Base-by-base conservation (phyloP, 1,140 invertebrate species). In the Hyles vespertilio region DNA sequence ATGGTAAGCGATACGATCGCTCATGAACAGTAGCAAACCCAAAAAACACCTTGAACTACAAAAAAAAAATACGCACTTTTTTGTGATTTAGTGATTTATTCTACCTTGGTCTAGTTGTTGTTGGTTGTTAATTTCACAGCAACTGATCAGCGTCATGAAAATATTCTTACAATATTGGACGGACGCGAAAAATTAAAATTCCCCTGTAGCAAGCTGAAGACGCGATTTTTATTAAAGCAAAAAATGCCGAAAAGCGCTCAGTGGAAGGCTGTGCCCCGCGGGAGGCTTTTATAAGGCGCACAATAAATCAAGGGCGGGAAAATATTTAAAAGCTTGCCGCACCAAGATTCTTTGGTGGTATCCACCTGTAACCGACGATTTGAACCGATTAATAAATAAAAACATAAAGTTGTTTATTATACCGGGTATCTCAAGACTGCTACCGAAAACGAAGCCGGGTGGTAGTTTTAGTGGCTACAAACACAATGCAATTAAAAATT, bases 301-400 rank as follows among this genome's bases (percentile, higher is more conserved):
- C 82, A 67, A 85, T 85, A 85, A 85, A 85, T 85, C 82, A 83
- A 77, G 78, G 72, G 68, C 72, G 74, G 76, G 77, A 67, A 85
- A 84, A 84, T 83, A 81, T 82, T 86, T 84, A 84, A 84, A 81
- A 82, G 78, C 78, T 79, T 76, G 80, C 78, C 60, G 63, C 69
- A 67, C 73, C 72, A 74, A 75, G 74, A 74, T 77, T 74, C 71
- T 56, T 54, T 54, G 71, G 68, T 66, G 54, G 53, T 43, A 11
- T 70, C 70, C 49, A 22, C 33, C 60, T 61, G 10, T n/a, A 40
- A 6, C 36, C 32, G 3, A 48, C 5, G 51, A 48, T 55, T 61
- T 52, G 36, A 5, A 8, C 36, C 12, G 50, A 22, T 22, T 22
- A 22, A 22, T 22, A 22, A 22, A 22, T 22, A 22, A 22, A 22